Evolutionary conservation across 2,797 vertebrate species (phyloP), one percentile per base, ranked within the genome.

Genomic region (Enteromius radiatus): DNA sequence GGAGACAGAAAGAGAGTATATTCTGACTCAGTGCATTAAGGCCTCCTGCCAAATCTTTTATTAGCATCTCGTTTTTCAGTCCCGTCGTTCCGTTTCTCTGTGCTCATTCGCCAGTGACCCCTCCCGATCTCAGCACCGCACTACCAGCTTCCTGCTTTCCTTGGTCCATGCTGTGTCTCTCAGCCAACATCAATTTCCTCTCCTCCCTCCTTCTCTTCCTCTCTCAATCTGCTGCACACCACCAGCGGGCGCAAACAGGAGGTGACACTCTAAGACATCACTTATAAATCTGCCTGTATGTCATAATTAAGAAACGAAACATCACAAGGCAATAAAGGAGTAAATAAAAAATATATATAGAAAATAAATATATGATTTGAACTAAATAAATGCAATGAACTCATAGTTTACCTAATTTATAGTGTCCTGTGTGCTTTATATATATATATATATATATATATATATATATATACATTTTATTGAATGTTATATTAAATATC

Each of bases 21-120:
- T 80, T 83, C 84, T 74, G 74, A 67, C 63, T 82, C 71, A 68
- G 75, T 84, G 80, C 84, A 88, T 88, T 83, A 88, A 83, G 82
- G 65, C 71, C 77, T 88, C 63, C 82, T 81, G 89, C 88, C 88
- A 90, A 89, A 87, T 87, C 88, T 90, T 92, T 91, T 89, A 89
- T 90, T 91, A 90, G 87, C 87, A 76, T 90, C 86, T 90, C 82
- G 84, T 90, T 90, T 90, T 89, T 89, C 87, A 88, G 52, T 67
- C 56, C 73, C 74, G 59, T 52, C 79, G 61, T 84, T 84, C 26
- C 9, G 52, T 84, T 88, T 87, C 80, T 19, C 85, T 76, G 81
- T 12, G 52, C 73, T 61, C 67, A n/a, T 70, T 82, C 52, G 7
- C 80, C 59, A 76, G 38, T 28, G 61, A 65, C 65, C 78, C 78